A percentile compares a stretch with the other conserved stretches of the same genome.
Evolutionary conservation across 2,888 invertebrate genomes (phyloP).

Genomic region (Andrena haemorrhoa): DNA sequence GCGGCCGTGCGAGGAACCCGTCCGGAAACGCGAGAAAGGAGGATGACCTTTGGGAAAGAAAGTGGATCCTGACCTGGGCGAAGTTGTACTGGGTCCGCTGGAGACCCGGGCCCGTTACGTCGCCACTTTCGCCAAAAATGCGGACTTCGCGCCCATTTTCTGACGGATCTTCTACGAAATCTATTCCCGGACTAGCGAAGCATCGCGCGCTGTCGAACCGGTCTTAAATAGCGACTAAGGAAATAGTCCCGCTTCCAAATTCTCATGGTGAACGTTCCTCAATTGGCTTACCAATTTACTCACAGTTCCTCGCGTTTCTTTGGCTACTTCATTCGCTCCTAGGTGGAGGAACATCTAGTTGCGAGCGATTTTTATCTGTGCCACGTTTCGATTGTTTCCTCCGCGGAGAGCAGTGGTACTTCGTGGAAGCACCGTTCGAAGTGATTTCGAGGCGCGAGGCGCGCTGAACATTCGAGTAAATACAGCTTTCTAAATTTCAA

Average conservation of each 20-base stretch:
- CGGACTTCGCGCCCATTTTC: background rate
- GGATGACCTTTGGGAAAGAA: slow-evolving; percentile 45
- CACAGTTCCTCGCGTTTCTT: too few relatives aligned
- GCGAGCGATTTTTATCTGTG: too few relatives aligned
- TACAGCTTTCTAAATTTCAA: slow-evolving; percentile 6
- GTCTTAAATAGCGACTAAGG: background rate
- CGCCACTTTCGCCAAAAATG: background rate
- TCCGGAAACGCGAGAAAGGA: slow-evolving; percentile 45
- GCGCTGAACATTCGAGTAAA: background rate
- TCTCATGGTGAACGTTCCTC: background rate
- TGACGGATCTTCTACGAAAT: background rate
- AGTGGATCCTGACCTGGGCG: slow-evolving; percentile 64
- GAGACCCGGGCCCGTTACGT: background rate
- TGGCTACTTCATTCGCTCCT: too few relatives aligned
- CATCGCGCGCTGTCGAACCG: background rate
- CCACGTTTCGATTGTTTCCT: too few relatives aligned
- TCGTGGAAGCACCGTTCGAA: background rate
- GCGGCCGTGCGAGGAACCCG: background rate
- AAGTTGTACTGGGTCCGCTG: slow-evolving; percentile 34
- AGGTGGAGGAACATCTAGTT: too few relatives aligned
- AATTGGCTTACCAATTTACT: too few relatives aligned
- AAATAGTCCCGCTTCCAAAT: background rate
- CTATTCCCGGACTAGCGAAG: background rate
- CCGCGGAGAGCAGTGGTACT: too few relatives aligned
- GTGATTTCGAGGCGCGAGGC: background rate